phyloP scores from a whole-genome alignment of 2,113 vertebrate genomes.

The Mormyrus lacerda region DNA sequence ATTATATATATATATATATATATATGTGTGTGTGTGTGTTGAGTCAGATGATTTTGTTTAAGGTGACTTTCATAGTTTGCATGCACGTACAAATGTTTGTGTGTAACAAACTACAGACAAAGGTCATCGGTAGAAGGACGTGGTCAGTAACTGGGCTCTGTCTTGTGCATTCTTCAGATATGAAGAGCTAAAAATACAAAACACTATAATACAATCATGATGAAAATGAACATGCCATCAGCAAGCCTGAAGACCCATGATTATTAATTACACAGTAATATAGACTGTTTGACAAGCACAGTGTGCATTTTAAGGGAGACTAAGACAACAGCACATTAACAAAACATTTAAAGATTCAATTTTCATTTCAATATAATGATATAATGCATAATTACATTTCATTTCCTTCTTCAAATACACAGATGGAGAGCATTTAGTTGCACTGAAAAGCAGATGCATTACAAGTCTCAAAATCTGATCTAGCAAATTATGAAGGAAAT shows the following conservation, averaged over 20 bases:
- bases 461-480: neutral
- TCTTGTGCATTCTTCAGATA: neutral
- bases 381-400: neutral
- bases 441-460: neutral
- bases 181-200: neutral
- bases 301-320: neutral
- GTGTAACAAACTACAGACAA: neutral
- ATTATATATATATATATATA: too few species aligned
- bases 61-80: neutral
- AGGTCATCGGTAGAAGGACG: neutral
- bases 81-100: neutral
- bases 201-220: neutral
- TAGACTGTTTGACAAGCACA: neutral
- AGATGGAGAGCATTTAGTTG: neutral
- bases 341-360: neutral
- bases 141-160: neutral
- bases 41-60: neutral
- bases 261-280: neutral
- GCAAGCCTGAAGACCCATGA: neutral
- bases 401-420: neutral
- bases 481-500: neutral
- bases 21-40: too few species aligned
- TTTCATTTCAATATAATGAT: neutral
- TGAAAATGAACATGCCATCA: neutral
- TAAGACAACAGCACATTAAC: neutral